Base-by-base conservation (phyloP, 1,140 invertebrate species). In the Drosophila lowei region DNA sequence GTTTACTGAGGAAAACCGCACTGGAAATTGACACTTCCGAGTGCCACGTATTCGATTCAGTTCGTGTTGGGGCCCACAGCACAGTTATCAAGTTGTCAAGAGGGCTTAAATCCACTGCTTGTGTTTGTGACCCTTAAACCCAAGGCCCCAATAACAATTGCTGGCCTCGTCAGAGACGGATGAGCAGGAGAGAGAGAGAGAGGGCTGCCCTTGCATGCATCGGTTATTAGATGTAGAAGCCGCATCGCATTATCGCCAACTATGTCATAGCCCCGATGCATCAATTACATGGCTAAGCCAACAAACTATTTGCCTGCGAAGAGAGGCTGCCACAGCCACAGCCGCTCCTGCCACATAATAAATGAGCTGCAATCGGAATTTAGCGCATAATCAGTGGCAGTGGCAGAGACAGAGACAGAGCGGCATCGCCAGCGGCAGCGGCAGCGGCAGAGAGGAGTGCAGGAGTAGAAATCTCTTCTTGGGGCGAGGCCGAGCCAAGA, bases 241-340 rank as follows among this genome's bases (percentile, higher is more conserved):
- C 74, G 55, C 66, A 64, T 56, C 34, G 60, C 65, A 80, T 86
- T 77, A 85, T 81, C 83, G 16, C 63, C 65, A 88, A 88, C 78
- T 72, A 78, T 83, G 74, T 78, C 81, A 68, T 71, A 88, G 83
- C 84, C 84, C 49, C 59, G 83, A 88, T 88, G 83, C 83, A 86
- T 86, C 83, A 86, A 88, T 86, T 88, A 83, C 66, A 71, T 60
- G 41, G 74, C 70, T 63, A 74, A 77, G 73, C 73, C 68, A 73
- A 71, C 78, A 78, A 72, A 88, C 88, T 86, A 78, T 79, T 74
- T 74, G 77, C 50, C 77, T 70, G 58, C 64, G 25, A 30, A 9
- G 42, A 16, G 34, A 3, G 7, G 16, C 16, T 9, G 48, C 6
- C 3, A 50, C 53, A 23, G 23, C 23, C 5, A 25, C 23, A 25